Evolutionary conservation across 2,888 invertebrate species (phyloP).

Genomic region (Microctonus brassicae): DNA sequence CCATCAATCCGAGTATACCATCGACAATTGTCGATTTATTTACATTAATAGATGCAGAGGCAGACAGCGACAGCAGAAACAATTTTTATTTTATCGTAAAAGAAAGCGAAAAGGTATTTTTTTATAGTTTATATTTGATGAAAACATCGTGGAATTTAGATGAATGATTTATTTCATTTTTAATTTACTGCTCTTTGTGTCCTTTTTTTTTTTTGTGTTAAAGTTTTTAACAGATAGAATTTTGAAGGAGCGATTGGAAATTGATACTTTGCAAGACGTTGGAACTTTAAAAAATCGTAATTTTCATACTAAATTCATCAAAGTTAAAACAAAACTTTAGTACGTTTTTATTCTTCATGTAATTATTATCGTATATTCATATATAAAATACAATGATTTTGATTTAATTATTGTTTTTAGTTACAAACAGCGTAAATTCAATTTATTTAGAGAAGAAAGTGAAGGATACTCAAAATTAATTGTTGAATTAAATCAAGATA

Average conservation of each 20-base stretch:
- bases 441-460: constrained; percentile 97
- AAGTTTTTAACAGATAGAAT: constrained; percentile 84
- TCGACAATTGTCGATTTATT: constrained; percentile 88
- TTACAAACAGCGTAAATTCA: constrained; percentile 99
- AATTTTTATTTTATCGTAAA: constrained; percentile 84
- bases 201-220: constrained; percentile 50
- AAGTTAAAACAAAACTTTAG: constrained; percentile 98
- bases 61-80: constrained; percentile 80
- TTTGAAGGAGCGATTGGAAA: constrained; percentile 92
- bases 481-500: constrained; percentile 91
- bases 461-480: constrained; percentile 98
- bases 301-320: constrained; percentile 95
- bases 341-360: constrained; percentile 77
- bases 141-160: background rate
- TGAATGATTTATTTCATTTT: background rate
- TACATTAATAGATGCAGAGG: constrained; percentile 88
- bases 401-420: constrained; percentile 77
- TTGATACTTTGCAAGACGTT: constrained; percentile 92
- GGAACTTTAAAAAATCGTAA: constrained; percentile 90
- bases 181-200: constrained; percentile 17
- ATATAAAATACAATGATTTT: no score
- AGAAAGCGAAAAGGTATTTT: constrained; percentile 80
- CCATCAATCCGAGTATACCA: constrained; percentile 83
- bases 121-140: background rate
- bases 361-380: no score